phyloP scores from a whole-genome alignment of 2,888 invertebrate species.

The Oxycera nigricornis region DNA sequence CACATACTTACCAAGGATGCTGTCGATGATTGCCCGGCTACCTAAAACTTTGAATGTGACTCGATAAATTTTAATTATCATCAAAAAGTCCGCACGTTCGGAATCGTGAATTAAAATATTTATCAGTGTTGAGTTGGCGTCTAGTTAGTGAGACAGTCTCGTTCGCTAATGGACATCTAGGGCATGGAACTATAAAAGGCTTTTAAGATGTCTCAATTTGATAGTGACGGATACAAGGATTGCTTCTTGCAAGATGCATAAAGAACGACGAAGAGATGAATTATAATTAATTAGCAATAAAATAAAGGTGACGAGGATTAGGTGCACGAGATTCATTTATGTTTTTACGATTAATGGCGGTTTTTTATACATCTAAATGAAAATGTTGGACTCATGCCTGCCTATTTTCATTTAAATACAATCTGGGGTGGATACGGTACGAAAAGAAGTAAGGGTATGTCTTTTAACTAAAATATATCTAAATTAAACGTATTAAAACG shows the following conservation, averaged over 20 bases:
- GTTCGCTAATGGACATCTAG: slow-evolving; percentile 23
- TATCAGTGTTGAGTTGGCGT: slow-evolving; percentile 35
- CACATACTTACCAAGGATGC: neutral
- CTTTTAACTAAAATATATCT: no score
- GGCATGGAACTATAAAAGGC: slow-evolving; percentile 32
- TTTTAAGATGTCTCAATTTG: slow-evolving; percentile 39
- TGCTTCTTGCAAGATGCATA: neutral
- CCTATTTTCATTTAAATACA: no score
- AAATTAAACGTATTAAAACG: no score
- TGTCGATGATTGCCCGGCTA: slow-evolving; percentile 9
- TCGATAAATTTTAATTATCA: slow-evolving; percentile 39
- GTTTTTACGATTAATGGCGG: no score
- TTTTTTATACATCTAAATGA: no score
- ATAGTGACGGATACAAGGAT: slow-evolving; percentile 2
- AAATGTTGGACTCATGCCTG: no score
- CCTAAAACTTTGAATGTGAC: slow-evolving; percentile 4
- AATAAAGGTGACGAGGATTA: no score
- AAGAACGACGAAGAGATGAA: neutral
- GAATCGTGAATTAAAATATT: slow-evolving; percentile 14
- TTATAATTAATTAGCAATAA: slow-evolving; percentile 9
- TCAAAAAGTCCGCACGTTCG: slow-evolving; percentile 23
- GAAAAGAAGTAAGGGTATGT: no score
- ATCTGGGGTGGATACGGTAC: no score
- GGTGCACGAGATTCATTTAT: no score
- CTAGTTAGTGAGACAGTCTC: neutral